Evolutionary conservation across 2,888 invertebrate genomes (phyloP).

Genomic region (Subacronicta megacephala): DNA sequence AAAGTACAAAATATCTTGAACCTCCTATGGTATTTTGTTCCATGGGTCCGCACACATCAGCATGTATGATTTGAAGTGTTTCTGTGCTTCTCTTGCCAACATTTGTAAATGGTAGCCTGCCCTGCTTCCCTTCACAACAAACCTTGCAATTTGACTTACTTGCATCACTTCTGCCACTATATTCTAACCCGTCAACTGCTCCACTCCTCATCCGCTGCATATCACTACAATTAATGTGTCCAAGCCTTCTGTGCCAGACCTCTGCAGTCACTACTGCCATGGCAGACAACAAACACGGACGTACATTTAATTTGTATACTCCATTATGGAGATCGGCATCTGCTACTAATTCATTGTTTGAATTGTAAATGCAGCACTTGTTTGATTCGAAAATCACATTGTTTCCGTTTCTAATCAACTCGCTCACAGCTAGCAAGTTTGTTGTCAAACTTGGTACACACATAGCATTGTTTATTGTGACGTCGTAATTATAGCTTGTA

Average conservation of each 20-base stretch:
- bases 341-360: constrained; percentile 23
- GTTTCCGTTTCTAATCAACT: constrained; percentile 39
- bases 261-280: constrained; percentile 11
- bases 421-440: constrained; percentile 46
- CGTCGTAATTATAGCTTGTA: constrained; percentile 19
- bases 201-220: constrained; percentile 19
- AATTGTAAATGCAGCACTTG: constrained; percentile 31
- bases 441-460: constrained; percentile 50
- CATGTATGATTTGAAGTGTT: constrained; percentile 13
- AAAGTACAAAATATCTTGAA: constrained; percentile 23
- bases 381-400: constrained; percentile 16
- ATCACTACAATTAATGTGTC: constrained; percentile 14
- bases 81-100: constrained; percentile 3
- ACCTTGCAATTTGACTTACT: constrained; percentile 12
- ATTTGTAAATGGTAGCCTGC: constrained; percentile 13
- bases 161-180: constrained; percentile 3
- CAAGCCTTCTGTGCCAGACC: constrained; percentile 17
- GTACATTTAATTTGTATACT: constrained; percentile 37
- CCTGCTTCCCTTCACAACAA: constrained; percentile 33
- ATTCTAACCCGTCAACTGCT: constrained; percentile 16
- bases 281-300: not conserved
- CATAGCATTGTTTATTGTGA: constrained; percentile 36
- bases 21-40: constrained; percentile 15
- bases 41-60: constrained; percentile 20
- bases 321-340: constrained; percentile 28